Evolutionary conservation across 2,113 vertebrate species (phyloP).

Genomic region (Grammomys surdaster): DNA sequence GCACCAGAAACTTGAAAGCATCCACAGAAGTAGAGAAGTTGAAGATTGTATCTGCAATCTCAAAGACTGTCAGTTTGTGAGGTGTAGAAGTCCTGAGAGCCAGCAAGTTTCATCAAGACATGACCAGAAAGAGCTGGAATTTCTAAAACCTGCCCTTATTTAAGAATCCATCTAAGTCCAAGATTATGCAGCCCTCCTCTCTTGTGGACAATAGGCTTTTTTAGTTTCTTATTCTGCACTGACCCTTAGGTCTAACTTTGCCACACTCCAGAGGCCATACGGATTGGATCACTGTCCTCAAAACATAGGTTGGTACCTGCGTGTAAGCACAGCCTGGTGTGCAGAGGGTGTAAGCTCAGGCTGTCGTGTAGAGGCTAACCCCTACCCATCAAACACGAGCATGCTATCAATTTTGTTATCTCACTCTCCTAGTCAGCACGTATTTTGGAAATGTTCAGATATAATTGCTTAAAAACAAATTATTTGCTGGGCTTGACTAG

Average conservation of each 20-base stretch:
- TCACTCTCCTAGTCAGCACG: background rate
- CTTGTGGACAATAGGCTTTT: background rate
- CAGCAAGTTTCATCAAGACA: background rate
- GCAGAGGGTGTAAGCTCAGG: background rate
- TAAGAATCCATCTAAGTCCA: background rate
- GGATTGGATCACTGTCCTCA: background rate
- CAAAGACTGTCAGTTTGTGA: background rate
- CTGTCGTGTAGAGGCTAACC: background rate
- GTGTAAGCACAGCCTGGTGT: background rate
- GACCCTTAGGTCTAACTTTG: background rate
- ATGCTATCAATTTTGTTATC: background rate
- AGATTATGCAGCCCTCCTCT: background rate
- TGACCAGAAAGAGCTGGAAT: background rate
- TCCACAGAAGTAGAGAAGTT: background rate
- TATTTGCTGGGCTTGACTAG: background rate
- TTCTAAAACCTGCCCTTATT: background rate
- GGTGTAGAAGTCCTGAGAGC: background rate
- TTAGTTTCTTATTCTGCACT: background rate
- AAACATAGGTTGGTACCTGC: background rate
- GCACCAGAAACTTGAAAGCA: background rate
- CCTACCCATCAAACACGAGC: background rate
- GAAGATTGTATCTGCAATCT: background rate
- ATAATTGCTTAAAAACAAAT: slow-evolving; percentile 43
- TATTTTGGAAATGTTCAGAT: slow-evolving; percentile 8
- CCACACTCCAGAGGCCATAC: background rate